A percentile compares a stretch with the other conserved stretches of the same genome.
Conservation (phyloP, 1,140 invertebrate genomes). For the Macrosteles quadrilineatus region DNA sequence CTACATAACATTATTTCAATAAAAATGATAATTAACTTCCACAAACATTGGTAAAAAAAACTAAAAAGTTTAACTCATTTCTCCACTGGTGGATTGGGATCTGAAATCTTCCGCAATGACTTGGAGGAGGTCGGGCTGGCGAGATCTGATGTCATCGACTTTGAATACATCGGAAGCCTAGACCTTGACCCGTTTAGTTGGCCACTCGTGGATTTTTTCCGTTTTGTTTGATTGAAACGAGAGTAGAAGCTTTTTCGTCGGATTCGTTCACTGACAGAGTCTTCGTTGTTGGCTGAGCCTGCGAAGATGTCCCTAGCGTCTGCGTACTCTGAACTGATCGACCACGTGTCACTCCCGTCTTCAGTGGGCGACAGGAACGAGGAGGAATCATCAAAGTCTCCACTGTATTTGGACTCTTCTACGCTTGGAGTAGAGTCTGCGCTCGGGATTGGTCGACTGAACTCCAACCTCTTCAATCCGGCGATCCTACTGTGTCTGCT, state of each 20-base stretch:
- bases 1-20: not conserved
- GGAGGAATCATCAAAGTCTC: constrained; percentile 28
- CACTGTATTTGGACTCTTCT: constrained; percentile 27
- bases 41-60: not conserved
- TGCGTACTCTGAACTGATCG: constrained; percentile 62
- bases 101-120: not conserved
- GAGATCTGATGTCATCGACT: constrained; percentile 24
- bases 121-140: not conserved
- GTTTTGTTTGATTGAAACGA: constrained; percentile 78
- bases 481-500: constrained; percentile 32
- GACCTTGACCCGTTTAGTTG: not conserved
- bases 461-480: constrained; percentile 31
- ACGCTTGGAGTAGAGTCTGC: constrained; percentile 29
- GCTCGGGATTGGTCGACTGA: constrained; percentile 19
- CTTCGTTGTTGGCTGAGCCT: constrained; percentile 57
- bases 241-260: constrained; percentile 85
- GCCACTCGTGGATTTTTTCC: constrained; percentile 6
- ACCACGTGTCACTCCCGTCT: constrained; percentile 64
- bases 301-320: constrained; percentile 47
- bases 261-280: constrained; percentile 82
- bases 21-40: not conserved
- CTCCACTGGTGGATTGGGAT: not conserved
- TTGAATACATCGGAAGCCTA: constrained; percentile 28
- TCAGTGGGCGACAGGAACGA: constrained; percentile 60
- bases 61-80: not conserved